Conservation (phyloP, 1,140 invertebrate genomes). For the Dendroctonus ponderosae region DNA sequence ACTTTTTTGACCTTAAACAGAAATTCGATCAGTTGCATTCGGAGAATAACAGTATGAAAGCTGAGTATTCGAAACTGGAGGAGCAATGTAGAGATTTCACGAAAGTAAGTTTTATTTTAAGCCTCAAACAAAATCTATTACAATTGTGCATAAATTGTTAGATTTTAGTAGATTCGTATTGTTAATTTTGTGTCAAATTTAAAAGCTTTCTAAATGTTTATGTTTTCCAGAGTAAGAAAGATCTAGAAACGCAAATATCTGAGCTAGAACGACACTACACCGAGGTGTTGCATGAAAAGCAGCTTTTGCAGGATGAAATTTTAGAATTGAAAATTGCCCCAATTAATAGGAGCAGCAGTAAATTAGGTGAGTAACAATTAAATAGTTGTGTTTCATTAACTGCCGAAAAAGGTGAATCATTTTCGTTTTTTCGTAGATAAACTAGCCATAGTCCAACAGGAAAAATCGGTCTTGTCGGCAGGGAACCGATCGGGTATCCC, state of each 20-base stretch:
- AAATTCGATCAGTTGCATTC: conserved; percentile 39
- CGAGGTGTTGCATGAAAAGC: conserved; percentile 46
- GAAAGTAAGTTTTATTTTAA: conserved; percentile 24
- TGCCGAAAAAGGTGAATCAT: neutral
- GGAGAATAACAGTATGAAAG: conserved; percentile 40
- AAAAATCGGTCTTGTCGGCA: conserved; percentile 21
- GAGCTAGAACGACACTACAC: conserved; percentile 45
- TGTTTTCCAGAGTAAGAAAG: conserved; percentile 26
- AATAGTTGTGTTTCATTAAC: no score
- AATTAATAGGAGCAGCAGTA: conserved; percentile 24
- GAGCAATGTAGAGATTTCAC: conserved; percentile 35
- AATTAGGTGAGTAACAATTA: conserved; percentile 14
- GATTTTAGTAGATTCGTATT: no score
- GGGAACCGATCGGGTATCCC: conserved; percentile 3
- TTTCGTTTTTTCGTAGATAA: conserved; percentile 22
- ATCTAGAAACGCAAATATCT: conserved; percentile 37
- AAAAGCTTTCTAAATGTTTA: neutral
- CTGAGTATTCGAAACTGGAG: conserved; percentile 36
- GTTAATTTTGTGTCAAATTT: no score
- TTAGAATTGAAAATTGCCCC: conserved; percentile 46
- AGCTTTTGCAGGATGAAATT: conserved; percentile 46
- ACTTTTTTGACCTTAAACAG: conserved; percentile 37
- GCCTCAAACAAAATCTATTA: no score
- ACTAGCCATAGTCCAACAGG: conserved; percentile 31
- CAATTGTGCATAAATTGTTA: no score